Conservation (phyloP, 2,113 vertebrate genomes). For the Irena cyanogastra region DNA sequence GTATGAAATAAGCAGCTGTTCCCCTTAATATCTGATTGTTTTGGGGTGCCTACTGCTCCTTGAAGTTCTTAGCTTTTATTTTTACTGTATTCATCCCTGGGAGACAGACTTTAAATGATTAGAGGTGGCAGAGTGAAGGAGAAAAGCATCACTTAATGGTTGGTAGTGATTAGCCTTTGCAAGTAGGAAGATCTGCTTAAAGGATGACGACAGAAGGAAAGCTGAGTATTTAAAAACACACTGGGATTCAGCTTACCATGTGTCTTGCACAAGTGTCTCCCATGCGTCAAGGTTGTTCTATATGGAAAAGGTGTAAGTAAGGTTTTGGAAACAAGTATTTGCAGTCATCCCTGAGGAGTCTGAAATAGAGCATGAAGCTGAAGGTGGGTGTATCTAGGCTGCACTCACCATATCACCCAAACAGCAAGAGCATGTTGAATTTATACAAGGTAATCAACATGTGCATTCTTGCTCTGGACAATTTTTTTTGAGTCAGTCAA, state of each 20-base stretch:
- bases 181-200: slow-evolving; percentile 8
- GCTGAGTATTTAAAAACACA: neutral
- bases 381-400: neutral
- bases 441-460: neutral
- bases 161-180: slow-evolving; percentile 11
- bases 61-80: neutral
- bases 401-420: neutral
- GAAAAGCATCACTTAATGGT: neutral
- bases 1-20: neutral
- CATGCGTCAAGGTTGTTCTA: neutral
- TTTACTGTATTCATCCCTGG: neutral
- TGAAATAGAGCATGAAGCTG: neutral
- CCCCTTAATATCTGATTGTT: neutral
- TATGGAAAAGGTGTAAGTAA: neutral
- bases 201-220: neutral
- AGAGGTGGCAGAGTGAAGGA: neutral
- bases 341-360: neutral
- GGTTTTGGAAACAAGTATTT: neutral
- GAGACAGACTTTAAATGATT: neutral
- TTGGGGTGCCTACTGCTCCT: neutral
- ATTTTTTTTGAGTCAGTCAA: neutral
- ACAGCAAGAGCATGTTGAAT: neutral
- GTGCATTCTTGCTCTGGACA: neutral
- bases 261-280: neutral
- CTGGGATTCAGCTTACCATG: neutral